phyloP scores from a whole-genome alignment of 2,888 invertebrate genomes.

The Phyllotreta striolata region DNA sequence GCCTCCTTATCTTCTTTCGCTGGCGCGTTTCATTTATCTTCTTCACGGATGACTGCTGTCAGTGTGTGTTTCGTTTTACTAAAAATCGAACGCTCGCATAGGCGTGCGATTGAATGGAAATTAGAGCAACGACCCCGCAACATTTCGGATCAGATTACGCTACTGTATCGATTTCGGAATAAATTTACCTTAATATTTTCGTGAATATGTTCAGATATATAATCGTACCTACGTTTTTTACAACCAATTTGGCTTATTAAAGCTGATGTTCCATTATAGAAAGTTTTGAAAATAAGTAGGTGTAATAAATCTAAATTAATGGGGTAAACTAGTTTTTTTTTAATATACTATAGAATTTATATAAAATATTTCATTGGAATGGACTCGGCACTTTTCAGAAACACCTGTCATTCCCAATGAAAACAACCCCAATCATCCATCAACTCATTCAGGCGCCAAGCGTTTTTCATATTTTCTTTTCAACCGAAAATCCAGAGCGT shows the following conservation, averaged over 20 bases:
- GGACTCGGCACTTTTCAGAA: slow-evolving; percentile 20
- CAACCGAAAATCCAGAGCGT: slow-evolving; percentile 29
- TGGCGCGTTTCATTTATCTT: slow-evolving; percentile 57
- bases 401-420: slow-evolving; percentile 31
- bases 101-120: slow-evolving; percentile 9
- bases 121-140: too few species aligned
- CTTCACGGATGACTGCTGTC: slow-evolving; percentile 60
- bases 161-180: too few species aligned
- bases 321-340: too few species aligned
- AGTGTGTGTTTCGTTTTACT: slow-evolving; percentile 48
- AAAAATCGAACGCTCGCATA: slow-evolving; percentile 24
- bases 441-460: slow-evolving; percentile 31
- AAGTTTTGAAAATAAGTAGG: too few species aligned
- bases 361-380: background rate
- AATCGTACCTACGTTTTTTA: too few species aligned
- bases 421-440: slow-evolving; percentile 35
- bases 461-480: slow-evolving; percentile 33
- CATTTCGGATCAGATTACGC: too few species aligned
- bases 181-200: too few species aligned
- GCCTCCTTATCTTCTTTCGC: slow-evolving; percentile 37
- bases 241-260: too few species aligned
- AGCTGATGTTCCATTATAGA: too few species aligned
- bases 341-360: slow-evolving; percentile 1
- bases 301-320: too few species aligned
- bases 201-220: too few species aligned